A percentile compares a stretch with the other conserved stretches of the same genome.
These are phyloP conservation scores for Folsomia manolachei DNA, from an alignment of 2,888 invertebrate genomes.

Conservation along the genomic window DNA sequence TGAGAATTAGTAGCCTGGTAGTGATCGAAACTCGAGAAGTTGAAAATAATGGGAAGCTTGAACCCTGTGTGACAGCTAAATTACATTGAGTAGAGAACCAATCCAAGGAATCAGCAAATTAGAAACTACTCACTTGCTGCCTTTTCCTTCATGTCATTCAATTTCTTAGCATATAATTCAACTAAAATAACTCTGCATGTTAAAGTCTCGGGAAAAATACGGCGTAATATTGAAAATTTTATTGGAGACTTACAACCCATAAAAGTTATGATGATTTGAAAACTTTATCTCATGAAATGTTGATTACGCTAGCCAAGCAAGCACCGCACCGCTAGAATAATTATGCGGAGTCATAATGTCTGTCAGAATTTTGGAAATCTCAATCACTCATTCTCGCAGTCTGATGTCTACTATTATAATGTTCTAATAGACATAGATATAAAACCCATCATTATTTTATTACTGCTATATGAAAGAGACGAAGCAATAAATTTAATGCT, in stretches of 20 bases:
- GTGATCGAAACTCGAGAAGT: not conserved
- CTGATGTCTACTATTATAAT: too few species aligned
- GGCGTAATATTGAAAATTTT: constrained; percentile 1
- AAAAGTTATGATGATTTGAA: constrained; percentile 3
- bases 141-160: too few species aligned
- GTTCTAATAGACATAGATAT: too few species aligned
- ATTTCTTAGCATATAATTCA: too few species aligned
- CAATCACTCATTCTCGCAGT: constrained; percentile 24
- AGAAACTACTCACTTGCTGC: not conserved
- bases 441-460: constrained; percentile 20
- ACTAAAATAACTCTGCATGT: too few species aligned
- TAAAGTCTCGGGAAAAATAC: too few species aligned
- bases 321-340: constrained; percentile 26
- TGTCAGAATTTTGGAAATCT: constrained; percentile 24
- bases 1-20: too few species aligned
- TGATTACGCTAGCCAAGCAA: constrained; percentile 16
- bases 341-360: constrained; percentile 26
- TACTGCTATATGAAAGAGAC: not conserved
- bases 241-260: not conserved
- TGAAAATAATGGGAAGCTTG: not conserved
- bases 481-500: constrained; percentile 16
- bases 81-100: not conserved
- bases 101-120: constrained; percentile 5
- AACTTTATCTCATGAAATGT: constrained; percentile 13
- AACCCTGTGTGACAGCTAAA: not conserved